Conservation (phyloP, 2,797 vertebrate genomes). For the Myripristis jacobus region DNA sequence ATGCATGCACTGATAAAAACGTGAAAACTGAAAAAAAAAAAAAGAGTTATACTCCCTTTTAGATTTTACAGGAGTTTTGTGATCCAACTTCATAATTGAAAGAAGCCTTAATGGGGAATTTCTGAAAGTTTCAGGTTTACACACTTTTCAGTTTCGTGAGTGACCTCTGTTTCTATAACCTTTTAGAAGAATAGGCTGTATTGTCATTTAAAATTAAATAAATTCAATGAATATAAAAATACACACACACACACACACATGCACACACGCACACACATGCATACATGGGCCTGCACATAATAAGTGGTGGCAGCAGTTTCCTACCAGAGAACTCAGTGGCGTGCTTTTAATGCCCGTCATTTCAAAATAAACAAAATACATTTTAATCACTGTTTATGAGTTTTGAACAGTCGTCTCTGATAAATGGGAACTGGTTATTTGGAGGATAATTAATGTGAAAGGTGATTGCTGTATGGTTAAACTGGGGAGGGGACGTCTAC, state of each 20-base stretch:
- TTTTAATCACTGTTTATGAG: constrained; percentile 58
- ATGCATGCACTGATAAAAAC: constrained; percentile 22
- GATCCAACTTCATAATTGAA: background rate
- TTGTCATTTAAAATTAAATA: background rate
- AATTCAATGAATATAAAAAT: no score
- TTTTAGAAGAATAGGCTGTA: background rate
- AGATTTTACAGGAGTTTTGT: background rate
- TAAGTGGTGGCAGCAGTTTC: constrained; percentile 13
- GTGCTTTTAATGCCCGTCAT: constrained; percentile 29
- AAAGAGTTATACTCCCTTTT: background rate
- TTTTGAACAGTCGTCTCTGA: constrained; percentile 62
- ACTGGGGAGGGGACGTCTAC: constrained; percentile 75
- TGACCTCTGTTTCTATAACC: background rate
- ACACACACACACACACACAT: background rate
- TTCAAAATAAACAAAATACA: constrained; percentile 42
- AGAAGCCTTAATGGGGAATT: background rate
- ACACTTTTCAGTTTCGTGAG: background rate
- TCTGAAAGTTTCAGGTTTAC: background rate
- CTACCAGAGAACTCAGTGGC: constrained; percentile 10
- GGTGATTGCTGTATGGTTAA: constrained; percentile 70
- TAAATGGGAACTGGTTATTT: constrained; percentile 70
- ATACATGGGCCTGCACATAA: constrained; percentile 19
- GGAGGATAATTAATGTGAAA: constrained; percentile 74
- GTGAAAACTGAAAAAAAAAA: background rate
- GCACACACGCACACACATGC: background rate